Evolutionary conservation across 2,113 vertebrate genomes (phyloP).

Genomic region (Syrmaticus mikado): DNA sequence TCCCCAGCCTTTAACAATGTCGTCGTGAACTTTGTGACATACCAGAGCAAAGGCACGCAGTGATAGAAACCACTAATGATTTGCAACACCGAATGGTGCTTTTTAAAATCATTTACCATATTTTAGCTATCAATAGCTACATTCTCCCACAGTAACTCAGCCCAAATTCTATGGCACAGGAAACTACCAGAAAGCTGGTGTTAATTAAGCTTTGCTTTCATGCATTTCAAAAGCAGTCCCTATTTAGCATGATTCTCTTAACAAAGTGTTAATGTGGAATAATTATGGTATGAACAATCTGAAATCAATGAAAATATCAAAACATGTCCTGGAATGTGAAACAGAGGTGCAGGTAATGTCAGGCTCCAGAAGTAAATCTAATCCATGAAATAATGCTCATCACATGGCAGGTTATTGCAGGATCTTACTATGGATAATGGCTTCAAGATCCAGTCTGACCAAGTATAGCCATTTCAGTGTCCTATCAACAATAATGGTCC

Average conservation of each 20-base stretch:
- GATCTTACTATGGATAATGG: neutral
- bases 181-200: neutral
- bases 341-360: neutral
- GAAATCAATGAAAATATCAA: neutral
- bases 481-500: neutral
- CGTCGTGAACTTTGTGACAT: neutral
- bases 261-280: neutral
- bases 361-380: neutral
- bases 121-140: neutral
- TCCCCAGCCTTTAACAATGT: neutral
- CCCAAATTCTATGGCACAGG: neutral
- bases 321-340: neutral
- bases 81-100: neutral
- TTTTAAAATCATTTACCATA: neutral
- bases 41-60: neutral
- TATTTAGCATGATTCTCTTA: neutral
- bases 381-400: neutral
- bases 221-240: neutral
- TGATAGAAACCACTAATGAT: fast-evolving
- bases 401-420: neutral
- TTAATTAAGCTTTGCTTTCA: neutral
- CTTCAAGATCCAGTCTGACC: neutral
- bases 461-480: neutral
- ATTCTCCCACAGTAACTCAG: neutral
- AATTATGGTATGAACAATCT: neutral